Evolutionary conservation across 2,113 vertebrate species (phyloP), one percentile per base, ranked within the genome.

Genomic region (Siphamia tubifer): DNA sequence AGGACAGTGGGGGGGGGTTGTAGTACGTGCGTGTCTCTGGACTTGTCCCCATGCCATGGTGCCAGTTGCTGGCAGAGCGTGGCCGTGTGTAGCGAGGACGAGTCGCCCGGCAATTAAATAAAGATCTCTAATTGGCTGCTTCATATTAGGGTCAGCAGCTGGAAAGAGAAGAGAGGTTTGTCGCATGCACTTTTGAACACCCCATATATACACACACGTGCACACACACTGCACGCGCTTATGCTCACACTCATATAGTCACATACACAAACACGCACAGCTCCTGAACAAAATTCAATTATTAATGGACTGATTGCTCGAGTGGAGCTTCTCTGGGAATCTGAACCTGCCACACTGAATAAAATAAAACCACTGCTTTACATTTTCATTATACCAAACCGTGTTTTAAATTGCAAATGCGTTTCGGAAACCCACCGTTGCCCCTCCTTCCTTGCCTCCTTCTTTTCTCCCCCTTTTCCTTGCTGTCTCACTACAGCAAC

Each of bases 381-480:
- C 95, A 96, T 97, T 97, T 99, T 96, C 95, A 98, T 98, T 96
- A 96, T 94, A 93, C 94, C 92, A 93, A 95, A 94, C 93, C 92
- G 90, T 95, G 90, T 94, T 98, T 97, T 98, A 96, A 96, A 98
- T 97, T 97, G 95, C 94, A 96, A 97, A 97, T 96, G 92, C 58
- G 77, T 88, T 88, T 87, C 88, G 81, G 87, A 88, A 87, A 83
- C 76, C 86, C 86, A 84, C 73, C 66, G 54, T 87, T 71, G 79
- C 73, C 74, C 68, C 77, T 81, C 82, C 79, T 76, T 77, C 42
- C 40, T 39, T 38, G 53, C 36, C 44, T 17, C 56, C 47, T 36
- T 52, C 47, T 53, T 44, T 21, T 35, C 23, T 49, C 47, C 43
- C 36, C 52, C 40, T 63, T 67, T 68, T 70, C 77, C 65, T 79